Conservation (phyloP, 2,888 invertebrate genomes). For the Pseudococcus longispinus region DNA sequence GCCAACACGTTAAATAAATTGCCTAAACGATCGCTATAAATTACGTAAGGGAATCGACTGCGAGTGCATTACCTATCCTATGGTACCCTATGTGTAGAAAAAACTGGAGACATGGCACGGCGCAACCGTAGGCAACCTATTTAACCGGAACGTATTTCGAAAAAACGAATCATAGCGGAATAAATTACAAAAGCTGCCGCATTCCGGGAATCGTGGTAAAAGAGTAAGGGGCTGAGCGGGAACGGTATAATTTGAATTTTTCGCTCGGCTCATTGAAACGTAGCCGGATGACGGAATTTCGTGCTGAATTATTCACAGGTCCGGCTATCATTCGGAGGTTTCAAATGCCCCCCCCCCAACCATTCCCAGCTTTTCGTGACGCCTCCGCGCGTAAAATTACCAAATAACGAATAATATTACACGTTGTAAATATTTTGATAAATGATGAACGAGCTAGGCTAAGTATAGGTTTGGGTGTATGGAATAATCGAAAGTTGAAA, state of each 20-base stretch:
- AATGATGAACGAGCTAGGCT: neutral
- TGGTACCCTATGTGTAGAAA: neutral
- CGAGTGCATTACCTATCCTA: neutral
- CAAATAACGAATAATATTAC: neutral
- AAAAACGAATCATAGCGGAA: constrained; percentile 7
- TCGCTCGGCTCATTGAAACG: constrained; percentile 9
- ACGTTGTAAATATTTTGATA: constrained; percentile 27
- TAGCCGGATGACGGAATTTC: neutral
- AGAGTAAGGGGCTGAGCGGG: neutral
- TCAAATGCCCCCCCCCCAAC: neutral
- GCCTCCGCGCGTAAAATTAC: neutral
- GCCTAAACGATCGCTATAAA: neutral
- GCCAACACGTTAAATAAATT: constrained; percentile 9
- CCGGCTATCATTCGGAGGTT: neutral
- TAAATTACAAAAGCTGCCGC: constrained; percentile 25
- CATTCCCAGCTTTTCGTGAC: neutral
- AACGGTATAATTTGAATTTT: constrained; percentile 4
- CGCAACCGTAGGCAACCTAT: neutral
- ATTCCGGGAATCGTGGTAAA: neutral
- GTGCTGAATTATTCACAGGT: constrained; percentile 18
- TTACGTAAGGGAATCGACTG: neutral
- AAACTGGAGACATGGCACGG: neutral
- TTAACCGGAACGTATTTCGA: neutral
- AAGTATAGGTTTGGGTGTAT: neutral
- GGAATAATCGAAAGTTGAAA: neutral